Conservation (phyloP, 2,113 vertebrate genomes). For the Saguinus midas region DNA sequence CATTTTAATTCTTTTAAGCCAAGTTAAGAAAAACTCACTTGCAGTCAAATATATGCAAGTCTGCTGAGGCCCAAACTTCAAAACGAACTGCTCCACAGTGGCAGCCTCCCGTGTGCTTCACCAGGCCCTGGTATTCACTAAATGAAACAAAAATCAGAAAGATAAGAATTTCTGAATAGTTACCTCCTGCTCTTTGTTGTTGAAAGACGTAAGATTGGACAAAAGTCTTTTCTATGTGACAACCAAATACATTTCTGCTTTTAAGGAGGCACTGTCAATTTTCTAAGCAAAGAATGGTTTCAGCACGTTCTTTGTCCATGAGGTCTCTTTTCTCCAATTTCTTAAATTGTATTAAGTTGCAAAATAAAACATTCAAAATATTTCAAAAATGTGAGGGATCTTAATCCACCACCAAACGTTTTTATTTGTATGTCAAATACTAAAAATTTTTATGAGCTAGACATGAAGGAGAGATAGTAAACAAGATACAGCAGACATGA, state of each 20-base stretch:
- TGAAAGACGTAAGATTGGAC: not conserved
- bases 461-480: not conserved
- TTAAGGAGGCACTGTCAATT: not conserved
- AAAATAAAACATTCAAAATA: conserved; percentile 23
- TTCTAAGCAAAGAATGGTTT: conserved; percentile 6
- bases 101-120: conserved; percentile 94
- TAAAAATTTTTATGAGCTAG: not conserved
- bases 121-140: conserved; percentile 88
- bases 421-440: not conserved
- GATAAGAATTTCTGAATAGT: not conserved
- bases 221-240: not conserved
- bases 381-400: not conserved
- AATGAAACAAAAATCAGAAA: conserved; percentile 29
- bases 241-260: not conserved
- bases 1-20: not conserved
- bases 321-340: not conserved
- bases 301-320: not conserved
- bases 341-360: not conserved
- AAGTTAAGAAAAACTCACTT: conserved; percentile 87
- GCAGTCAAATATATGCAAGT: conserved; percentile 95
- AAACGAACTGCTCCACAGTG: conserved; percentile 95
- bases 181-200: too few species aligned
- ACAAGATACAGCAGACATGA: not conserved
- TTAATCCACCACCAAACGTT: not conserved
- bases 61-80: conserved; percentile 90